A percentile compares a stretch with the other conserved stretches of the same genome.
These are phyloP conservation scores for Lamellibrachia satsuma DNA, from an alignment of 2,888 invertebrate species.

Conservation along the genomic window DNA sequence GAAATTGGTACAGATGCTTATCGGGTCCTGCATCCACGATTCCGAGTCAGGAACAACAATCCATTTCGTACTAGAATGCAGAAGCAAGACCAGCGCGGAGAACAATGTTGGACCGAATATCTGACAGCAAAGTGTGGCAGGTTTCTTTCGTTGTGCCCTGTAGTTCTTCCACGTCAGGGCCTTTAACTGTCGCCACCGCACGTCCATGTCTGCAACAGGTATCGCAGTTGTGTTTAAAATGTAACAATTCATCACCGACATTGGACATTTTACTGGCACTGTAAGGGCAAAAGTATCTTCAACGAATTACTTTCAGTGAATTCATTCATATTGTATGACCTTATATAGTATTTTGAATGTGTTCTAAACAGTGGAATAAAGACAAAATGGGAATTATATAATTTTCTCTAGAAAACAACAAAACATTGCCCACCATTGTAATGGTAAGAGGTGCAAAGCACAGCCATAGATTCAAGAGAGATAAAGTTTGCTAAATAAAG, in stretches of 20 bases:
- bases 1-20: background rate
- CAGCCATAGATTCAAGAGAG: too few relatives aligned
- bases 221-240: background rate
- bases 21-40: background rate
- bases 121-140: background rate
- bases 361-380: too few relatives aligned
- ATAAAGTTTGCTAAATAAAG: too few relatives aligned
- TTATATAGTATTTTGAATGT: too few relatives aligned
- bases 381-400: too few relatives aligned
- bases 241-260: background rate
- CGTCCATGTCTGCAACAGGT: background rate
- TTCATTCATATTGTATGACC: too few relatives aligned
- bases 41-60: background rate
- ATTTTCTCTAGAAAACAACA: too few relatives aligned
- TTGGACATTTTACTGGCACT: too few relatives aligned
- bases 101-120: background rate
- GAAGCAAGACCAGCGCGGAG: background rate
- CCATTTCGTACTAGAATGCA: background rate
- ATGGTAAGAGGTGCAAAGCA: too few relatives aligned
- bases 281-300: too few relatives aligned
- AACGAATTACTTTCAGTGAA: too few relatives aligned
- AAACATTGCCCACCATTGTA: too few relatives aligned
- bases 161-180: background rate
- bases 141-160: background rate
- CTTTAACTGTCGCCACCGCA: background rate